Percentiles rank a stretch among this genome's conserved stretches.
These are phyloP conservation scores for Cossypha niveicapilla DNA, from an alignment of 2,797 vertebrate species.

Conservation along the genomic window DNA sequence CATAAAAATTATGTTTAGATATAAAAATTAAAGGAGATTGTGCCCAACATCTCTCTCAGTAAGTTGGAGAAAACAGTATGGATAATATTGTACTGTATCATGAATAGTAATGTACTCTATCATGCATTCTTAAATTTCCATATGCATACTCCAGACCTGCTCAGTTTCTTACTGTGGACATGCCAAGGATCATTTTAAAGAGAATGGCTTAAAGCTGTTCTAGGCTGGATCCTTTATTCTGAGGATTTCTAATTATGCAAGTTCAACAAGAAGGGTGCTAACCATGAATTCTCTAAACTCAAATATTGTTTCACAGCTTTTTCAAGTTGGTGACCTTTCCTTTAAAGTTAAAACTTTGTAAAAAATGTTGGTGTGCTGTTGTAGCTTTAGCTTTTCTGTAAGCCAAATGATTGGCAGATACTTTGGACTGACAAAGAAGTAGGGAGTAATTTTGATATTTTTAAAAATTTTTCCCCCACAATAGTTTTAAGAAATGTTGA, in stretches of 20 bases:
- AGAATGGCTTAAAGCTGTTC: background rate
- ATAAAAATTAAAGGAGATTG: background rate
- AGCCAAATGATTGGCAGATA: background rate
- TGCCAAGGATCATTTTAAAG: background rate
- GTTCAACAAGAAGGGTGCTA: background rate
- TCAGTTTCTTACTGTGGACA: background rate
- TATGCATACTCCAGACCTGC: background rate
- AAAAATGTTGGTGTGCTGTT: background rate
- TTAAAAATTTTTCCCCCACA: accelerated
- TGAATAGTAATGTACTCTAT: background rate
- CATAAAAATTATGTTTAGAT: background rate
- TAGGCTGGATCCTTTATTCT: background rate
- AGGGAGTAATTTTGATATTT: background rate
- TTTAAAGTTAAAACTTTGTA: background rate
- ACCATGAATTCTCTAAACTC: background rate
- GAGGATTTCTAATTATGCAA: background rate
- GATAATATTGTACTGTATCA: background rate
- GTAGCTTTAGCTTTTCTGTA: background rate
- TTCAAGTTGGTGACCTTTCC: background rate
- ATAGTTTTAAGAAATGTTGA: slow-evolving; percentile 1
- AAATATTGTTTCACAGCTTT: background rate
- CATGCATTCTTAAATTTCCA: background rate
- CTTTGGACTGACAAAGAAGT: background rate
- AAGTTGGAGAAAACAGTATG: background rate
- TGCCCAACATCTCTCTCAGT: background rate